These are phyloP conservation scores for Rhinella marina DNA, from an alignment of 2,797 vertebrate genomes.

Conservation along the genomic window DNA sequence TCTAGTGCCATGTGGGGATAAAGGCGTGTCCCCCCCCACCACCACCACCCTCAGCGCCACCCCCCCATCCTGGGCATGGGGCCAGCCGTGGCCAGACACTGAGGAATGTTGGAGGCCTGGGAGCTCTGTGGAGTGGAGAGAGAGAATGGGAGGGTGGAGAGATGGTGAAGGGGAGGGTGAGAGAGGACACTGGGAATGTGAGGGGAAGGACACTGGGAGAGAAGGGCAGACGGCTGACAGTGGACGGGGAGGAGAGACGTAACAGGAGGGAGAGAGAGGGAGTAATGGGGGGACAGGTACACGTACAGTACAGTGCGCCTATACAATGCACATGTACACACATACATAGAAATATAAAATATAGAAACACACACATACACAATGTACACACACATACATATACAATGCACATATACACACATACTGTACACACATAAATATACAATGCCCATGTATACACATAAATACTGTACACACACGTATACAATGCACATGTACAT, in stretches of 20 bases:
- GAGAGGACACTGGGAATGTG: slow-evolving; percentile 34
- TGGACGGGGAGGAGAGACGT: slow-evolving; percentile 5
- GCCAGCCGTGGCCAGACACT: slow-evolving; percentile 69
- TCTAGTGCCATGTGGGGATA: slow-evolving; percentile 61
- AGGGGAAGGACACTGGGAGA: slow-evolving; percentile 18
- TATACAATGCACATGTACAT: not conserved
- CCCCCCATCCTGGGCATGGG: slow-evolving; percentile 63
- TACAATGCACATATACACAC: too few species aligned
- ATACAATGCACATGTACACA: not conserved
- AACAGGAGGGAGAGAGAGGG: not conserved
- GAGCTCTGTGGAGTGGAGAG: slow-evolving; percentile 51
- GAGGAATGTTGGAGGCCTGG: slow-evolving; percentile 69
- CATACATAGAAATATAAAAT: too few species aligned
- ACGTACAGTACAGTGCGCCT: not conserved
- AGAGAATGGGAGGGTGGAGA: slow-evolving; percentile 30
- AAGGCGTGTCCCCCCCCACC: slow-evolving; percentile 58
- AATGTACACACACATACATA: not conserved
- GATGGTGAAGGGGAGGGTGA: slow-evolving; percentile 22
- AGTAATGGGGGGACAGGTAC: slow-evolving; percentile 8
- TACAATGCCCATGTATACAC: too few species aligned
- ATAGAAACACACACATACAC: not conserved
- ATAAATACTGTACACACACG: too few species aligned
- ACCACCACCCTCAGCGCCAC: slow-evolving; percentile 5
- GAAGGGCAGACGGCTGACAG: slow-evolving; percentile 12
- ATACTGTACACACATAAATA: too few species aligned